phyloP scores from a whole-genome alignment of 1,140 invertebrate genomes.

The Lordiphosa clarofinis region DNA sequence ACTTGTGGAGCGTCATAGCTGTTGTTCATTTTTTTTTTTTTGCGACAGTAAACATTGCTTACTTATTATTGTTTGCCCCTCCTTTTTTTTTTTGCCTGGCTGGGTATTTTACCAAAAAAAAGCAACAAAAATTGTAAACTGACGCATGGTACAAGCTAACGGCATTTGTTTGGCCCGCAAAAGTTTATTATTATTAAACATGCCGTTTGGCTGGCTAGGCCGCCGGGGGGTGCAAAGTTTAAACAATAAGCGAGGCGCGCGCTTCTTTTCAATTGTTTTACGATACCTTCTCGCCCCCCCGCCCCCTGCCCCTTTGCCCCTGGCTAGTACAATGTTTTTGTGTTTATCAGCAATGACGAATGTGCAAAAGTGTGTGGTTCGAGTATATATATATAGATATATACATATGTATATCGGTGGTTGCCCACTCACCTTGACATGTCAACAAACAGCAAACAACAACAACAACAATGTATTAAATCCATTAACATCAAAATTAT shows the following conservation, averaged over 20 bases:
- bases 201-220: constrained; percentile 7
- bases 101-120: constrained; percentile 25
- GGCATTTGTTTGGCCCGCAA: constrained; percentile 21
- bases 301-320: no score
- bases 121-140: constrained; percentile 19
- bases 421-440: constrained; percentile 62
- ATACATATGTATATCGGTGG: neutral
- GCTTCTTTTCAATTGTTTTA: constrained; percentile 54
- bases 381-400: neutral
- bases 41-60: constrained; percentile 1
- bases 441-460: constrained; percentile 29
- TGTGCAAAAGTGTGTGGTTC: constrained; percentile 8
- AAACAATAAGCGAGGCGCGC: constrained; percentile 41
- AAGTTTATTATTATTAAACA: constrained; percentile 30
- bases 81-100: neutral
- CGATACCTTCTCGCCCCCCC: constrained; percentile 22
- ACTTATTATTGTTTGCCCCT: constrained; percentile 3
- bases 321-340: neutral
- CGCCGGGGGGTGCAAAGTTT: constrained; percentile 48
- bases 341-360: constrained; percentile 45
- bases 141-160: constrained; percentile 11
- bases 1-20: constrained; percentile 38
- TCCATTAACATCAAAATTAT: constrained; percentile 54
- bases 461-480: constrained; percentile 47
- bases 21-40: no score